Evolutionary conservation across 2,888 invertebrate species (phyloP), one percentile per base, ranked within the genome.

Genomic region (Morpho achilles): DNA sequence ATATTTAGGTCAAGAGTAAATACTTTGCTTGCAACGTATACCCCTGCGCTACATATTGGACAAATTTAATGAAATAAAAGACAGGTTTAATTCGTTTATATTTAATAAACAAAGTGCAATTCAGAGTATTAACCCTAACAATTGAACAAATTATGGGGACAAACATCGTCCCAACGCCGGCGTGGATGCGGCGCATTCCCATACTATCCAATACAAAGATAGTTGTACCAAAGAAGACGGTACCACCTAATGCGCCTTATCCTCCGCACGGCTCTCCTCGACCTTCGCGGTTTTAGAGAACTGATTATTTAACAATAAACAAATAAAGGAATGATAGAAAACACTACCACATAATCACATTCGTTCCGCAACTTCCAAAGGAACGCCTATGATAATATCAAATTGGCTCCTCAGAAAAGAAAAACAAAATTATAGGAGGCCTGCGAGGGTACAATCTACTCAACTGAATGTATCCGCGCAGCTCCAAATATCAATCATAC

Each of bases 81-180:
- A 56, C 59, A 43, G 32, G 50, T 82, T 87, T 88, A 83, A 87
- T 89, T 91, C 85, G 85, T 91, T 91, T 90, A 91, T 91, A 91
- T 91, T 91, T 89, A 89, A 89, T 91, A 90, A 91, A 90, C 86
- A 91, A 91, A 89, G 82, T 90, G 90, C 91, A 91, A 90, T 91
- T 89, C 91, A 91, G 90, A 90, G 86, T 78, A 79, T 88, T 88
- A 88, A 84, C 84, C 85, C 83, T 89, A 89, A 88, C 87, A 87
- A 88, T 89, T 89, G 87, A 88, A 89, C 87, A 88, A 87, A 86
- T 87, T 70, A 81, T 76, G 73, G 78, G 80, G 84, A 85, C 83
- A 75, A 78, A 67, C 73, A 75, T 74, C 74, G 80, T 82, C 84
- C 83, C 79, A 72, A 76, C 73, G 74, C 71, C 73, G 79, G 73